Evolutionary conservation across 2,888 invertebrate genomes (phyloP), one percentile per base, ranked within the genome.

Genomic region (Acanthosepion lycidas): DNA sequence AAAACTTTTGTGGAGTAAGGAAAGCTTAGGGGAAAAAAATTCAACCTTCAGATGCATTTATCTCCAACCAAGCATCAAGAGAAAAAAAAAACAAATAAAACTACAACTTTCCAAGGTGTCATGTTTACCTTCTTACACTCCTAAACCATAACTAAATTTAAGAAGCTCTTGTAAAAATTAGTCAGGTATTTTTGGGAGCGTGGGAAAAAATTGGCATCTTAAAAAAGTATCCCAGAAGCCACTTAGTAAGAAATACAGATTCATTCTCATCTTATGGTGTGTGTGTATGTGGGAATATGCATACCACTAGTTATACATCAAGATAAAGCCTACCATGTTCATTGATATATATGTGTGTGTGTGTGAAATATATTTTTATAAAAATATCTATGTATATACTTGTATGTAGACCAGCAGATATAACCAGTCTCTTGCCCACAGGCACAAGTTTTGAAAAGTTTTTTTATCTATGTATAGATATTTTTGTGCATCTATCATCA

Each of bases 121-220:
- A 33, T n/a, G 78, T 78, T 78, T 78, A 78, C 78, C 78, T 78
- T 78, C 78, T 78, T n/a, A 78, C 78, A n/a, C n/a, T 33, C 78
- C 78, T 78, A 78, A 78, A 33, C n/a, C 15, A 18, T 78, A 78
- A 78, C 78, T 78, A 33, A 78, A 33, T 78, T 78, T 15, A 33
- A 78, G 78, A 78, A 33, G 12, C 78, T 78, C 78, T 78, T 78
- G 78, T 33, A 78, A 78, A 33, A 78, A 78, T 78, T 33, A n/a
- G 78, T 78, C 78, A 78, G 78, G 78, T 78, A 78, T 78, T 78
- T 78, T 78, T 78, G 78, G 78, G 78, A 78, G 78, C 78, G 78
- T 78, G 78, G 78, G 78, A 78, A 78, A 33, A 42, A 78, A 78
- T 78, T 33, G 9, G 78, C 15, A 78, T 78, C 78, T 78, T 78